phyloP scores from a whole-genome alignment of 2,113 vertebrate species.

The Percopsis transmontana region DNA sequence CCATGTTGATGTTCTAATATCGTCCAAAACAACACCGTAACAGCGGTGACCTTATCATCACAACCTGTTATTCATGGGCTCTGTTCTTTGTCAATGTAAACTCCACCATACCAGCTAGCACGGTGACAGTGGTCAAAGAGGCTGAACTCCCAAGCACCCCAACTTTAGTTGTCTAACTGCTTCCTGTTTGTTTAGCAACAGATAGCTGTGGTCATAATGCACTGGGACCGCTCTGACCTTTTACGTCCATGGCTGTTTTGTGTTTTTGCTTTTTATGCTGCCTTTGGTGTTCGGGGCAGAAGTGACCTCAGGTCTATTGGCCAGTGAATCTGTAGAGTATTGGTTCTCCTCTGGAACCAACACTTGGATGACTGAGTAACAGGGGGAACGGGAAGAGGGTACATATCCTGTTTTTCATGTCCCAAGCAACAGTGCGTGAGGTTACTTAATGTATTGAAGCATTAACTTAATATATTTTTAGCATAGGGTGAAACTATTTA shows the following conservation, averaged over 20 bases:
- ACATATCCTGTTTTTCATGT: constrained; percentile 63
- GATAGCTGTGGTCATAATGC: constrained; percentile 23
- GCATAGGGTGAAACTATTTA: constrained; percentile 38
- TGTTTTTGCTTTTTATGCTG: not conserved
- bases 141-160: not conserved
- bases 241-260: not conserved
- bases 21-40: constrained; percentile 39
- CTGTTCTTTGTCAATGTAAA: constrained; percentile 42
- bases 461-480: constrained; percentile 23
- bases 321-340: not conserved
- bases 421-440: constrained; percentile 14
- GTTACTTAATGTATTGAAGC: constrained; percentile 30
- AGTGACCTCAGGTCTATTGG: not conserved
- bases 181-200: constrained; percentile 1
- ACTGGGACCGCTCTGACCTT: not conserved
- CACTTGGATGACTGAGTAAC: not conserved
- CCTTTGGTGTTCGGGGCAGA: constrained; percentile 19
- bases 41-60: constrained; percentile 53
- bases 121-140: not conserved
- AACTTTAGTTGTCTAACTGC: not conserved
- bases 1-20: constrained; percentile 19
- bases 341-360: constrained; percentile 8
- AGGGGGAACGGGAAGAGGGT: constrained; percentile 22
- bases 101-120: not conserved
- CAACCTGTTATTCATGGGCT: not conserved